These are phyloP conservation scores for Sinocyclocheilus maitianheensis DNA, from an alignment of 2,113 vertebrate species.

Conservation along the genomic window DNA sequence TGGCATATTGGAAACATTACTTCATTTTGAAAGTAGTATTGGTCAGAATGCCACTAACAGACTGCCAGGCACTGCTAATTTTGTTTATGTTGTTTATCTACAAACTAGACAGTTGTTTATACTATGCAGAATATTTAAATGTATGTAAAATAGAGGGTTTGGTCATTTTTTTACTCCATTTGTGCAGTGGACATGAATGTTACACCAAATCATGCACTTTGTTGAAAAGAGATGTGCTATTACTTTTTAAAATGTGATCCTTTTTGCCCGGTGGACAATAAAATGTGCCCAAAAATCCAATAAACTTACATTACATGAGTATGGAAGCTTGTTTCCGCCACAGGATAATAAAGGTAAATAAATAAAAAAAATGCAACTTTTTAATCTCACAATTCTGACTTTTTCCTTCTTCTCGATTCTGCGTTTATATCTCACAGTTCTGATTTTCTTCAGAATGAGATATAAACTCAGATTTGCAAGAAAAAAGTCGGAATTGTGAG, in stretches of 20 bases:
- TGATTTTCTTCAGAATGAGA: too few species aligned
- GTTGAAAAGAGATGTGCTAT: not conserved
- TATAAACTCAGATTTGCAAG: too few species aligned
- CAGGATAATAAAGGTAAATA: too few species aligned
- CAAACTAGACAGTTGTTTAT: not conserved
- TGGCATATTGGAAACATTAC: not conserved
- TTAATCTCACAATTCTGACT: too few species aligned
- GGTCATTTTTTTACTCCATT: too few species aligned
- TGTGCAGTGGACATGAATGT: too few species aligned
- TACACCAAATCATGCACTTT: not conserved
- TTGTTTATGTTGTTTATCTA: not conserved
- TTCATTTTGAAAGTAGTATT: not conserved
- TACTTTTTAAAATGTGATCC: not conserved
- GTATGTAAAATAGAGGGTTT: not conserved
- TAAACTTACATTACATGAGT: not conserved
- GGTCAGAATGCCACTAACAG: not conserved
- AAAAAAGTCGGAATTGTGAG: too few species aligned
- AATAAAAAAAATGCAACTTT: too few species aligned
- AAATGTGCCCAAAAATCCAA: not conserved
- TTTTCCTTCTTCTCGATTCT: too few species aligned
- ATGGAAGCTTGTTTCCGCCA: too few species aligned
- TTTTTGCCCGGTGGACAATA: not conserved
- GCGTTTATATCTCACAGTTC: too few species aligned
- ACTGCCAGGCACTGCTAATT: not conserved
- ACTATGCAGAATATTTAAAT: not conserved